Evolutionary conservation across 1,140 invertebrate genomes (phyloP), one percentile per base, ranked within the genome.

Genomic region (Orius laevigatus): DNA sequence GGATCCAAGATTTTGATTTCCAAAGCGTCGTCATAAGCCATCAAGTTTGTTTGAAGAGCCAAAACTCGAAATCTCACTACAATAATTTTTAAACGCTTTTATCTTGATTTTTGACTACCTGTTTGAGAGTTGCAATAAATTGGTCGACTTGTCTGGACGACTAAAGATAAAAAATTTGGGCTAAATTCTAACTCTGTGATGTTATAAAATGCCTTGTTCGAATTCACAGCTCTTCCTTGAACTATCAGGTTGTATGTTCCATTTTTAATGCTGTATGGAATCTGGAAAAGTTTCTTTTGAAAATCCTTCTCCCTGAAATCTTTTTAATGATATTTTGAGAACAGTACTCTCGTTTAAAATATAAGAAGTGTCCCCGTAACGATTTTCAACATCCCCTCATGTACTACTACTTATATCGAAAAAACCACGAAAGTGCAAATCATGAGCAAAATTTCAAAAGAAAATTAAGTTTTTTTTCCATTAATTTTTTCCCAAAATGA

Each of bases 1-100:
- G 70, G 62, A 59, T 71, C 68, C 69, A 71, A 48, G 14, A 72
- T 58, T 53, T 61, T 69, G 20, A 70, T 59, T 49, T 69, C 65
- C 5, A 71, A 60, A 5, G 67, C 64, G 49, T 70, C 68, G 42
- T 65, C 63, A 49, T 63, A 71, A 2, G 70, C 68, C 43, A 63
- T 65, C 20, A 72, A 49, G 46, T 70, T 62, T 9, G 65, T 64
- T 18, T 62, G 66, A 12, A 72, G 58, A 10, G 69, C 52, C 18
- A 72, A 60, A 25, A 67, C 59, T 49, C 70, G 55, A 50, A 70
- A 69, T 6, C 57, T 47, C 31, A 71, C 70, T 72, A 58, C 41
- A 66, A 65, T 19, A n/a, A 15, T 36, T 38, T 9, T 34, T 12
- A 39, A n/a, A 12, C 4, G 16, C 14, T 38, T 39, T 36, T 16